Evolutionary conservation across 2,888 invertebrate genomes (phyloP).

Genomic region (Stomorhina lunata): DNA sequence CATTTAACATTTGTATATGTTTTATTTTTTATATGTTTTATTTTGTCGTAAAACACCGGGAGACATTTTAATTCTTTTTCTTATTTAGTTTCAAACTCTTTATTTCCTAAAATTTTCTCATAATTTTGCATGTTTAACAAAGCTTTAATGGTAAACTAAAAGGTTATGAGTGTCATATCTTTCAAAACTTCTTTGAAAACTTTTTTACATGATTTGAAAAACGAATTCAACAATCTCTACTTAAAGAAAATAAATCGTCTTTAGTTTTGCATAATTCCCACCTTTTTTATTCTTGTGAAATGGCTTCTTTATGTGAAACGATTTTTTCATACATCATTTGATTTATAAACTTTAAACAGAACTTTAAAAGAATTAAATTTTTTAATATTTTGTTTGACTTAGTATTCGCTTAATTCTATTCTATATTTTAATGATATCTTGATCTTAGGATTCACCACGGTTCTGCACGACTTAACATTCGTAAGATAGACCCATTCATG

Average conservation of each 20-base stretch:
- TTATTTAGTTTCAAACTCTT: background rate
- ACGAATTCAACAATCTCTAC: background rate
- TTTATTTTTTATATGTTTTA: too few relatives aligned
- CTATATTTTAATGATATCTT: too few relatives aligned
- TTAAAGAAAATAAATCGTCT: background rate
- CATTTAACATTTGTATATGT: too few relatives aligned
- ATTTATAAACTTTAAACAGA: slow-evolving; percentile 6
- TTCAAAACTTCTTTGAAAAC: background rate
- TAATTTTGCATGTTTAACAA: background rate
- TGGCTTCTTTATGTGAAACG: slow-evolving; percentile 41
- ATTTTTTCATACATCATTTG: slow-evolving; percentile 41
- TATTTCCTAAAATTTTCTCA: too few relatives aligned
- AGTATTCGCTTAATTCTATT: too few relatives aligned
- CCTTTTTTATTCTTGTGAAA: slow-evolving; percentile 25
- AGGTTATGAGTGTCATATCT: background rate
- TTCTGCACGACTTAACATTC: too few relatives aligned
- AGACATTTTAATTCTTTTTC: background rate
- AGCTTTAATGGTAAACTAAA: background rate
- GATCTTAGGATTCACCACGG: too few relatives aligned
- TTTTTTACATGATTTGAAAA: background rate
- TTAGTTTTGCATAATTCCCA: slow-evolving; percentile 1
- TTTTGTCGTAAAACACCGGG: background rate
- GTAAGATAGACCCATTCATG: too few relatives aligned
- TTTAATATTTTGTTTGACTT: background rate
- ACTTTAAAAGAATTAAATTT: background rate